These are phyloP conservation scores for Leptopilina drosophilae DNA, from an alignment of 2,888 invertebrate genomes.

Conservation along the genomic window DNA sequence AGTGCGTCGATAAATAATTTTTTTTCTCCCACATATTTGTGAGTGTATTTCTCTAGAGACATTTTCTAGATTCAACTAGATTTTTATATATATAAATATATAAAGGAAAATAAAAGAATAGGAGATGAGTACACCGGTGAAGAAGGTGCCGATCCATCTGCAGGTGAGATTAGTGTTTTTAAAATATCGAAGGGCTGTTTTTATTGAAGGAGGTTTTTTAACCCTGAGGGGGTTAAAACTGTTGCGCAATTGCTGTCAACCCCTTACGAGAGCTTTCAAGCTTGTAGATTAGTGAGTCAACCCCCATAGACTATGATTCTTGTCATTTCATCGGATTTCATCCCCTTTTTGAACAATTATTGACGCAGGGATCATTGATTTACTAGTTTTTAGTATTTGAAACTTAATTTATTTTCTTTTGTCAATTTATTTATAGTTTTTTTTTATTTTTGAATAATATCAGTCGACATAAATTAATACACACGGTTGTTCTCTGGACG, in stretches of 20 bases:
- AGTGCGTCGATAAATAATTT: no score
- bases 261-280: neutral
- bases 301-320: neutral
- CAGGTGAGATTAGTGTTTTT: slow-evolving; percentile 82
- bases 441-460: no score
- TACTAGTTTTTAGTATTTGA: neutral
- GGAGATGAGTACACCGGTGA: slow-evolving; percentile 89
- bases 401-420: no score
- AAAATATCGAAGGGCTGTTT: neutral
- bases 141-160: slow-evolving; percentile 96
- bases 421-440: no score
- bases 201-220: neutral
- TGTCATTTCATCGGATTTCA: slow-evolving; percentile 11
- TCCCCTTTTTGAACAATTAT: slow-evolving; percentile 7
- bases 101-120: neutral
- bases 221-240: slow-evolving; percentile 18
- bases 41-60: slow-evolving; percentile 4
- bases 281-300: slow-evolving; percentile 33
- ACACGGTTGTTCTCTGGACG: no score
- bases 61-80: neutral
- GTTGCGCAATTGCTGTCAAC: neutral
- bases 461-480: neutral
- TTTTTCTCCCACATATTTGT: neutral
- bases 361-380: neutral
- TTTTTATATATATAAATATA: neutral